phyloP scores from a whole-genome alignment of 2,113 vertebrate species.

The Coracopsis vasa region DNA sequence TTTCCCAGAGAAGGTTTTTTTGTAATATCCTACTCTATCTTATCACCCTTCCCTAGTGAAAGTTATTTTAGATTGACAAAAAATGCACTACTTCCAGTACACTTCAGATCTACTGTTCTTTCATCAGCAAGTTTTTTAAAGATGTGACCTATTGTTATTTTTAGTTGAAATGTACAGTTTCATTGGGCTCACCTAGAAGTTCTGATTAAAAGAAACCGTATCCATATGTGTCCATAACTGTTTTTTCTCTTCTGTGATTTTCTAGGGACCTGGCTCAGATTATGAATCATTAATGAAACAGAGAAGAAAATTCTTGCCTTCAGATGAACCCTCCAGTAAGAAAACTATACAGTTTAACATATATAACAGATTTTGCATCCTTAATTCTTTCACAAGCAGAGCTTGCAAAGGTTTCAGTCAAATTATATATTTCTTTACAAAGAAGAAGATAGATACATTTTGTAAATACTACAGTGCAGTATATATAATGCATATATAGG shows the following conservation, averaged over 20 bases:
- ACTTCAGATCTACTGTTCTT: background rate
- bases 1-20: background rate
- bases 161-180: background rate
- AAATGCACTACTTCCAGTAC: background rate
- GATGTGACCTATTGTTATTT: background rate
- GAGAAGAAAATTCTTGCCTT: slow-evolving; percentile 66
- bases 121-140: background rate
- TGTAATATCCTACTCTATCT: background rate
- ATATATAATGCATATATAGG: background rate
- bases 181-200: background rate
- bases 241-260: background rate
- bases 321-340: slow-evolving; percentile 73
- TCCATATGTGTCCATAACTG: background rate
- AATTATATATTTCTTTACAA: background rate
- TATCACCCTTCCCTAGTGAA: background rate
- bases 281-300: slow-evolving; percentile 63
- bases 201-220: background rate
- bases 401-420: background rate
- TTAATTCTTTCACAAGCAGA: background rate
- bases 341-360: background rate
- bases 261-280: slow-evolving; percentile 68
- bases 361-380: background rate
- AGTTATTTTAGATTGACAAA: background rate
- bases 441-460: background rate
- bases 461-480: background rate